Conservation (phyloP, 1,140 invertebrate genomes). For the Lepeophtheirus salmonis region DNA sequence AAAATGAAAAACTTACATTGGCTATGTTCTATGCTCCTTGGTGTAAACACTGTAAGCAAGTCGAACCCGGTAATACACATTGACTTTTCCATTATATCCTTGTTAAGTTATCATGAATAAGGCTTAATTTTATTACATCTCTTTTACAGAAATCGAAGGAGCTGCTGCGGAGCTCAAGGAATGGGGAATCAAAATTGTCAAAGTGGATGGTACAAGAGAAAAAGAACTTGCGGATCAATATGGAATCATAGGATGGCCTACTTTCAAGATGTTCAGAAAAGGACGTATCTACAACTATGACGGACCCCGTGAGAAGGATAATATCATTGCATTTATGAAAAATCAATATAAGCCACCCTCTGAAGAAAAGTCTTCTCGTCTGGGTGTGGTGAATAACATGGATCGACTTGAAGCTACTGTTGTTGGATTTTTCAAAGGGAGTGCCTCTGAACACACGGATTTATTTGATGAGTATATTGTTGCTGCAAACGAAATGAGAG, state of each 20-base stretch:
- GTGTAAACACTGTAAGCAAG: constrained; percentile 29
- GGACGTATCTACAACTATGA: constrained; percentile 34
- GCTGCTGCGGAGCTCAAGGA: constrained; percentile 30
- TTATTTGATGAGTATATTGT: constrained; percentile 33
- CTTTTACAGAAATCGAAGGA: constrained; percentile 30
- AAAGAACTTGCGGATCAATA: constrained; percentile 29
- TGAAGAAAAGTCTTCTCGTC: constrained; percentile 26
- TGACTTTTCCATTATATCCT: neutral
- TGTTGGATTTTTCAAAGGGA: constrained; percentile 36
- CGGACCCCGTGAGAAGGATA: constrained; percentile 31
- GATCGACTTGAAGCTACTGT: constrained; percentile 32
- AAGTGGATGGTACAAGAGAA: constrained; percentile 32
- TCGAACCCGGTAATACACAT: constrained; percentile 20
- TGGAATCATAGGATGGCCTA: constrained; percentile 32
- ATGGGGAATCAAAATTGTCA: constrained; percentile 30
- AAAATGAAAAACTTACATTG: constrained; percentile 32
- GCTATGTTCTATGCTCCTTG: constrained; percentile 43
- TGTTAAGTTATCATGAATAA: constrained; percentile 15
- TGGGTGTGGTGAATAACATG: constrained; percentile 30
- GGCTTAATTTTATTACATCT: constrained; percentile 4
- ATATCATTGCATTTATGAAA: constrained; percentile 34
- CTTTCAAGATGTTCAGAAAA: constrained; percentile 30
- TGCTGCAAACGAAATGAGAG: constrained; percentile 33
- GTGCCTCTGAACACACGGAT: constrained; percentile 24
- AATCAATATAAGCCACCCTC: constrained; percentile 34